A percentile compares a stretch with the other conserved stretches of the same genome.
Evolutionary conservation across 2,113 vertebrate genomes (phyloP).

Genomic region (Cynoglossus semilaevis): DNA sequence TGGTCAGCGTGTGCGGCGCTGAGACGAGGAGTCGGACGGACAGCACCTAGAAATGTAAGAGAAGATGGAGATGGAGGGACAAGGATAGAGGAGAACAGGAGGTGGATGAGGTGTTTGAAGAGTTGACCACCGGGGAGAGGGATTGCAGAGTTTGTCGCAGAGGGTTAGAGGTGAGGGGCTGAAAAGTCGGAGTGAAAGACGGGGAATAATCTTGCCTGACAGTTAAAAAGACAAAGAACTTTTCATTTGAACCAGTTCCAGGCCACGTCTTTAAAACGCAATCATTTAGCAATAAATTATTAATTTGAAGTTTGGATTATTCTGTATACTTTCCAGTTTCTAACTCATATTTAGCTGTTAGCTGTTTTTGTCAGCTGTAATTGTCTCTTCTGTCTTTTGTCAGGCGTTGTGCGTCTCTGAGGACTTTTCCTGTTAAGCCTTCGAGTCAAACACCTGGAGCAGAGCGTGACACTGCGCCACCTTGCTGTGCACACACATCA

Average conservation of each 20-base stretch:
- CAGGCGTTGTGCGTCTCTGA: constrained; percentile 20
- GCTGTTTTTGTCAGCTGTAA: too few relatives aligned
- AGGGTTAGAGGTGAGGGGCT: constrained; percentile 9
- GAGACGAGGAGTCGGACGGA: constrained; percentile 19
- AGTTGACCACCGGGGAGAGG: constrained; percentile 21
- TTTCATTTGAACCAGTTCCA: constrained; percentile 9
- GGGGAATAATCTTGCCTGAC: constrained; percentile 9
- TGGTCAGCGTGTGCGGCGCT: constrained; percentile 27
- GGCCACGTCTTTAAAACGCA: neutral
- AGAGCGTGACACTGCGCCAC: constrained; percentile 32
- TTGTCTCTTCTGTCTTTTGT: constrained; percentile 9
- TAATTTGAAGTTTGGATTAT: too few relatives aligned
- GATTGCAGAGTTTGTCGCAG: constrained; percentile 9
- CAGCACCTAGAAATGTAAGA: constrained; percentile 63
- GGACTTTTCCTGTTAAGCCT: constrained; percentile 35
- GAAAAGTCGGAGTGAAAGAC: constrained; percentile 7
- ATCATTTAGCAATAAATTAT: neutral
- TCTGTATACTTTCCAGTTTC: too few relatives aligned
- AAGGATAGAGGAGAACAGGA: constrained; percentile 51
- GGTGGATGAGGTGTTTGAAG: constrained; percentile 35
- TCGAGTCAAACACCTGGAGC: constrained; percentile 45
- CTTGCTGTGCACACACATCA: neutral
- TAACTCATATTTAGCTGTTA: too few relatives aligned
- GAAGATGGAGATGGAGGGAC: constrained; percentile 52
- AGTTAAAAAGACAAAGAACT: too few relatives aligned